A percentile compares a stretch with the other conserved stretches of the same genome.
These are phyloP conservation scores for Chaenocephalus aceratus DNA, from an alignment of 2,113 vertebrate genomes.

Conservation along the genomic window DNA sequence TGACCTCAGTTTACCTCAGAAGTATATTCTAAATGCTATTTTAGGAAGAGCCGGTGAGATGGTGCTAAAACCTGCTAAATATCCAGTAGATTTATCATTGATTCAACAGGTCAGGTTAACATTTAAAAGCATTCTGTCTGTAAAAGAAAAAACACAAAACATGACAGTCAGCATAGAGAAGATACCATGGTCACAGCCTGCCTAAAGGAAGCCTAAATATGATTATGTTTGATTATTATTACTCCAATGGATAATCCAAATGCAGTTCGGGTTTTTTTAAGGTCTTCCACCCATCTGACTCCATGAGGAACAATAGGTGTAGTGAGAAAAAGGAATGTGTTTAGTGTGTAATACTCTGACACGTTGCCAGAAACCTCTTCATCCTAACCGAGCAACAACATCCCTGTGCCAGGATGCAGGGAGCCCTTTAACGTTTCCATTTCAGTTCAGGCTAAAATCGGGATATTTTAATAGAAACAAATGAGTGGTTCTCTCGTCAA, in stretches of 20 bases:
- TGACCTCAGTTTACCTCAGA: slow-evolving; percentile 20
- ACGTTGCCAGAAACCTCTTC: slow-evolving; percentile 57
- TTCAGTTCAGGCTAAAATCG: not conserved
- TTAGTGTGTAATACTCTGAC: slow-evolving; percentile 56
- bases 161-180: not conserved
- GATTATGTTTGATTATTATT: not conserved
- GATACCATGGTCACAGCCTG: not conserved
- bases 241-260: not conserved
- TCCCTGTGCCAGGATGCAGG: not conserved
- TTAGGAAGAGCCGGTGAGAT: not conserved
- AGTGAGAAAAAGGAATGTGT: slow-evolving; percentile 13
- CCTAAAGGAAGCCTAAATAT: not conserved
- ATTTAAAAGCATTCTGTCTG: slow-evolving; percentile 34
- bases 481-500: not conserved
- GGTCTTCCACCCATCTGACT: not conserved
- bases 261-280: not conserved
- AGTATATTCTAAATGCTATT: accelerated
- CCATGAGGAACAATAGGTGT: slow-evolving; percentile 56
- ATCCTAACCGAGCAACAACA: slow-evolving; percentile 21
- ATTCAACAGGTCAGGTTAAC: slow-evolving; percentile 63
- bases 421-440: not conserved
- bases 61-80: not conserved
- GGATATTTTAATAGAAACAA: not conserved
- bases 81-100: slow-evolving; percentile 1
- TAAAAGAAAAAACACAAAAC: slow-evolving; percentile 3